Evolutionary conservation across 2,888 invertebrate genomes (phyloP).

Genomic region (Eilema depressum): DNA sequence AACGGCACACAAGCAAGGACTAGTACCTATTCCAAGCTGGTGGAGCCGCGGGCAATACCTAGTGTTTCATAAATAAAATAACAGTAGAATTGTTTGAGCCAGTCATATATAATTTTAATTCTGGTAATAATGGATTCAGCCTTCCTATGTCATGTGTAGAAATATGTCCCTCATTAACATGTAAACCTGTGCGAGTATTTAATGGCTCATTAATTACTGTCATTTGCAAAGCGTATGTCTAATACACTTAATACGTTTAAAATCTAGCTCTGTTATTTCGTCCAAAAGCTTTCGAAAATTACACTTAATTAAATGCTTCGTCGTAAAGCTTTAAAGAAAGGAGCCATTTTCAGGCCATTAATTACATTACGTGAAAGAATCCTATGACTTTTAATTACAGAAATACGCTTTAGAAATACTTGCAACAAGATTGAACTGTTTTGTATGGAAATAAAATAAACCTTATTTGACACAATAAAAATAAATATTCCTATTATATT

Average conservation of each 20-base stretch:
- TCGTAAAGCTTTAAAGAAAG: constrained; percentile 13
- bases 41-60: no score
- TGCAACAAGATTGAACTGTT: constrained; percentile 36
- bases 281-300: constrained; percentile 7
- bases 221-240: background rate
- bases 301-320: constrained; percentile 18
- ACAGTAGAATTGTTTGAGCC: background rate
- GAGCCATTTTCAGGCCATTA: constrained; percentile 23
- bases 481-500: background rate
- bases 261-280: constrained; percentile 15
- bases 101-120: background rate
- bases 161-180: background rate
- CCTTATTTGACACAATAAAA: constrained; percentile 16
- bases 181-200: background rate
- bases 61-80: background rate
- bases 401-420: constrained; percentile 33
- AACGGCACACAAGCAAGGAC: no score
- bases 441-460: constrained; percentile 30
- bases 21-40: no score
- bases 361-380: constrained; percentile 41
- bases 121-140: background rate
- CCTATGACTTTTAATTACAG: constrained; percentile 44
- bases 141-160: background rate
- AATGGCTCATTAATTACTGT: background rate
- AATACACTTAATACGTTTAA: background rate